Evolutionary conservation across 2,113 vertebrate genomes (phyloP), one percentile per base, ranked within the genome.

Genomic region (Ptilorrhoa leucosticta): DNA sequence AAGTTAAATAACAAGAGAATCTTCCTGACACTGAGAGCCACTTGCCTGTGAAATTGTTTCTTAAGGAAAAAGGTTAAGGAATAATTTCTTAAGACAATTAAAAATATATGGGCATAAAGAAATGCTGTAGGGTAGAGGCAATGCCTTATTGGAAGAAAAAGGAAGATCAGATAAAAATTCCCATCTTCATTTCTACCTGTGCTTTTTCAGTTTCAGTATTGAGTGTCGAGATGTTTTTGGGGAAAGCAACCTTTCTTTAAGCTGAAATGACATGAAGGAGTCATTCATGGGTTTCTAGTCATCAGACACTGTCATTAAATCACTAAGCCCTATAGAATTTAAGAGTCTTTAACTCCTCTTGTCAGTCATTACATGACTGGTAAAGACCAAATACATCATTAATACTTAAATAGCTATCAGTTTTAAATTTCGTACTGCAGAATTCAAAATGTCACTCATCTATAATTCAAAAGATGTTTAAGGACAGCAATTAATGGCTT

Each of bases 381-480:
- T 94, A 89, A 97, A 97, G 92, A 85, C 82, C 73, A 96, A 96
- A 94, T 85, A 94, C 7, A 4, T 82, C 71, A 94, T 97, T 96
- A 97, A 97, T 96, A 92, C 83, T 97, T 98, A 88, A 97, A 96
- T 75, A 97, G 40, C 42, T 95, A 83, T 96, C 63, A 26, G 4
- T 94, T 97, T 96, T 92, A 95, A 96, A 97, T 95, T 96, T 96
- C 76, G 90, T 96, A 87, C 54, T 80, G 57, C 45, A 97, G 86
- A 96, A 97, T 93, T 94, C 73, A 97, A 98, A 96, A 97, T 97
- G 93, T 95, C 97, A 96, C 82, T 94, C 94, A 98, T 98, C 66
- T 90, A 97, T 97, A 98, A 98, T 98, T 97, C 96, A 97, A 87
- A 94, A 95, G 81, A 91, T 85, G 39, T 96, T 94, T 95, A 85